Conservation (phyloP, 1,140 invertebrate species). For the Pomacea maculata region DNA sequence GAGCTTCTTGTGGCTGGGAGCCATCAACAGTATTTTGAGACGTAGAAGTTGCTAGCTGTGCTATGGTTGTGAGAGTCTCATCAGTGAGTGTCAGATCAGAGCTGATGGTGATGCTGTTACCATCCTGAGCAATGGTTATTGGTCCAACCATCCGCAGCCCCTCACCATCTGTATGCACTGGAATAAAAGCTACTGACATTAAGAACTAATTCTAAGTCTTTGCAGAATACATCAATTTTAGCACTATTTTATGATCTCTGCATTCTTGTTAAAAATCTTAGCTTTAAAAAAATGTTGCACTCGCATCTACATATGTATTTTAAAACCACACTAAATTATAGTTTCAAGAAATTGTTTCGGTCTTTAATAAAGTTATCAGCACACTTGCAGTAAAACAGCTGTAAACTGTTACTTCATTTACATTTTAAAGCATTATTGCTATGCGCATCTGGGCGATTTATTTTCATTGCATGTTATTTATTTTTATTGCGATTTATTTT, state of each 20-base stretch:
- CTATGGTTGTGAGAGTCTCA: constrained; percentile 31
- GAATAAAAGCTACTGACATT: no score
- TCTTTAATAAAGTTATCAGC: no score
- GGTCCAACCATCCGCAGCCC: constrained; percentile 9
- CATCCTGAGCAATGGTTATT: constrained; percentile 18
- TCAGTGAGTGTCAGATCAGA: constrained; percentile 27
- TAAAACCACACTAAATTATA: neutral
- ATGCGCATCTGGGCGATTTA: neutral
- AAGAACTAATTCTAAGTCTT: no score
- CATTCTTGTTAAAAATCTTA: no score
- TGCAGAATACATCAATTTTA: no score
- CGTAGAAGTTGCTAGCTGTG: constrained; percentile 24
- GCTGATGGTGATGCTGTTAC: constrained; percentile 24
- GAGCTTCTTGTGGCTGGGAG: constrained; percentile 15
- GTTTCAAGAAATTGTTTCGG: neutral
- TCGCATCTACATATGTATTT: no score
- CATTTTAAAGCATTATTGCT: neutral
- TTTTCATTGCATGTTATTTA: neutral
- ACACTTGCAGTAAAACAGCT: no score
- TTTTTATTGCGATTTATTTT: no score
- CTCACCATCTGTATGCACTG: constrained; percentile 1
- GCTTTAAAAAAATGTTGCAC: no score
- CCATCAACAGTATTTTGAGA: neutral
- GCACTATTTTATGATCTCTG: no score
- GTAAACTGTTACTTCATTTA: no score